A percentile compares a stretch with the other conserved stretches of the same genome.
Conservation (phyloP, 2,797 vertebrate species). For the Psittacula derbiana region DNA sequence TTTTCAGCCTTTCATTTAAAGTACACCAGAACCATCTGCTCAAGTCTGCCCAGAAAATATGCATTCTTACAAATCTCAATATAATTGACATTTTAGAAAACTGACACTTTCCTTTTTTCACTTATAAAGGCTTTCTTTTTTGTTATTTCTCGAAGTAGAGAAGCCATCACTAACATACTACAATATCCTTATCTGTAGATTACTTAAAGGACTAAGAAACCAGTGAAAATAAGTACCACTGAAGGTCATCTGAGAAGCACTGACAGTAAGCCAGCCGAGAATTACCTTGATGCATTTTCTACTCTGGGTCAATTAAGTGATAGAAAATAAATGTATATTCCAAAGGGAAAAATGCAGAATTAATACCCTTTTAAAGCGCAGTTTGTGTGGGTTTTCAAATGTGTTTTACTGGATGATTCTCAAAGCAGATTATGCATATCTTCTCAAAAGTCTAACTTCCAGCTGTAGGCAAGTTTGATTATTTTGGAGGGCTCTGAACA, state of each 20-base stretch:
- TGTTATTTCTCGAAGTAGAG: neutral
- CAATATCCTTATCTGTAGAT: neutral
- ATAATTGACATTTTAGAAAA: neutral
- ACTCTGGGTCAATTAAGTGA: neutral
- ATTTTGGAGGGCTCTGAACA: neutral
- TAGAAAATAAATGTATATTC: neutral
- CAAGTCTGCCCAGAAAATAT: neutral
- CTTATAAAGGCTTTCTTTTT: neutral
- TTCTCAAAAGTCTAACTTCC: neutral
- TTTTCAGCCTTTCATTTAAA: neutral
- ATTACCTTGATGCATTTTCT: neutral
- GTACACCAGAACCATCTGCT: neutral
- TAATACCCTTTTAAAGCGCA: neutral
- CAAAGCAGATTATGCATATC: neutral
- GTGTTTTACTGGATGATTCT: neutral
- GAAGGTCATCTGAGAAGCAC: neutral
- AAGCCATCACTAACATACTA: neutral
- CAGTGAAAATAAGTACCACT: neutral
- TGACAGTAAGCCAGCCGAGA: neutral
- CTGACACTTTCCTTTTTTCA: neutral
- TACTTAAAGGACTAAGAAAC: neutral
- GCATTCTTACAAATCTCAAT: neutral
- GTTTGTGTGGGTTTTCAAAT: neutral
- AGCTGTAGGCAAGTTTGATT: neutral
- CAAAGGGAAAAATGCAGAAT: neutral